A percentile compares a stretch with the other conserved stretches of the same genome.
Conservation (phyloP, 2,888 invertebrate species). For the Camptogramma bilineatum region DNA sequence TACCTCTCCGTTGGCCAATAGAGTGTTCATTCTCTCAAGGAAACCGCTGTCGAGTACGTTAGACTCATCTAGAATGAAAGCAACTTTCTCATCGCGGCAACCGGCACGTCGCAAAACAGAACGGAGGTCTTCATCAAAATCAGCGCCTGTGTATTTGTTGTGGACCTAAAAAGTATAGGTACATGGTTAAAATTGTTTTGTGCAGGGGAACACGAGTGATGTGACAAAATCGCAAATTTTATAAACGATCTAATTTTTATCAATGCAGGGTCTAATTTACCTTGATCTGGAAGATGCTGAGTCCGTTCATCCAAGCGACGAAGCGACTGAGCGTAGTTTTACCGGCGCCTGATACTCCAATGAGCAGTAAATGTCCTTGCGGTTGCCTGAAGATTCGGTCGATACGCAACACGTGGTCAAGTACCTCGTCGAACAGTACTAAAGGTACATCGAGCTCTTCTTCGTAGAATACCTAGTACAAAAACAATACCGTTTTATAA, state of each 20-base stretch:
- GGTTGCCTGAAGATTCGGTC: slow-evolving; percentile 99
- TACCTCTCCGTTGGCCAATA: slow-evolving; percentile 98
- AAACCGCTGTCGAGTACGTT: slow-evolving; percentile 99
- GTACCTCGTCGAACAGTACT: slow-evolving; percentile 99
- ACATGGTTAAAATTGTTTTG: slow-evolving; percentile 15
- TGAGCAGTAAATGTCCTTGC: slow-evolving; percentile 98
- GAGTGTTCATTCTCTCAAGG: slow-evolving; percentile 99
- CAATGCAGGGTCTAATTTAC: slow-evolving; percentile 69
- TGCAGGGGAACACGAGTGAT: neutral
- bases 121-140: slow-evolving; percentile 99
- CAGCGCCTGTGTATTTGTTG: slow-evolving; percentile 99
- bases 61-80: slow-evolving; percentile 99
- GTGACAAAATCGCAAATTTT: neutral
- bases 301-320: slow-evolving; percentile 99
- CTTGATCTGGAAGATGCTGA: slow-evolving; percentile 99
- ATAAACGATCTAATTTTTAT: neutral
- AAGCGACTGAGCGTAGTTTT: slow-evolving; percentile 99
- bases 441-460: slow-evolving; percentile 99
- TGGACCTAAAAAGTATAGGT: slow-evolving; percentile 88
- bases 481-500: too few species aligned
- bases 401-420: slow-evolving; percentile 99
- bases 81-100: slow-evolving; percentile 98
- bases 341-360: slow-evolving; percentile 99
- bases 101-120: slow-evolving; percentile 94
- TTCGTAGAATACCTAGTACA: slow-evolving; percentile 95